Conservation (phyloP, 2,888 invertebrate genomes). For the Diplazon laetatorius region DNA sequence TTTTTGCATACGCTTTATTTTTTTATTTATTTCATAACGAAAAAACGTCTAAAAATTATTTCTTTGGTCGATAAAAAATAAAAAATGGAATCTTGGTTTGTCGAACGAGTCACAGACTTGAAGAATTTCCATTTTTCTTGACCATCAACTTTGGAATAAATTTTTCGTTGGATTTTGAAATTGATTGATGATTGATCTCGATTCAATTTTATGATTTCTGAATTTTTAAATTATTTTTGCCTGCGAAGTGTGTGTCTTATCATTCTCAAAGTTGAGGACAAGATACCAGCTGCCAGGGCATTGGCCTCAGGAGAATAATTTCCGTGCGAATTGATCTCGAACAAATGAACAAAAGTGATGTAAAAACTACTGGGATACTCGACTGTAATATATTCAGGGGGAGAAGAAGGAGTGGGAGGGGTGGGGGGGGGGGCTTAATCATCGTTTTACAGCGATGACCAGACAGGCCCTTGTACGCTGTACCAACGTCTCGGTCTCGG, state of each 20-base stretch:
- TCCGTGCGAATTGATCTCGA: neutral
- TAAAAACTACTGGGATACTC: slow-evolving; percentile 28
- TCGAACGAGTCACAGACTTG: neutral
- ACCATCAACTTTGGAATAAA: too few relatives aligned
- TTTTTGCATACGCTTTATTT: slow-evolving; percentile 27
- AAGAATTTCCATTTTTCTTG: too few relatives aligned
- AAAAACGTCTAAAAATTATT: neutral
- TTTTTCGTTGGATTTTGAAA: too few relatives aligned
- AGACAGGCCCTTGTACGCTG: slow-evolving; percentile 25
- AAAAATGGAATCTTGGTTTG: neutral
- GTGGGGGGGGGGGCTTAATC: slow-evolving; percentile 38
- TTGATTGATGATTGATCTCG: too few relatives aligned
- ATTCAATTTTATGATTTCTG: too few relatives aligned
- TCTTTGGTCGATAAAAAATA: neutral
- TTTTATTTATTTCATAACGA: neutral
- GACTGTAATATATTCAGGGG: slow-evolving; percentile 47
- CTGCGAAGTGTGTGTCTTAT: too few relatives aligned
- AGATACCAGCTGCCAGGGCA: too few relatives aligned
- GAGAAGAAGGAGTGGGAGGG: too few relatives aligned
- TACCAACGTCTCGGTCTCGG: too few relatives aligned
- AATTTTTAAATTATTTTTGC: too few relatives aligned
- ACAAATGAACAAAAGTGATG: slow-evolving; percentile 1
- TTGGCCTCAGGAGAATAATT: neutral
- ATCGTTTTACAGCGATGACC: slow-evolving; percentile 46
- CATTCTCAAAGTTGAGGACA: too few relatives aligned